phyloP scores from a whole-genome alignment of 2,797 vertebrate species.

The Tachyglossus aculeatus region DNA sequence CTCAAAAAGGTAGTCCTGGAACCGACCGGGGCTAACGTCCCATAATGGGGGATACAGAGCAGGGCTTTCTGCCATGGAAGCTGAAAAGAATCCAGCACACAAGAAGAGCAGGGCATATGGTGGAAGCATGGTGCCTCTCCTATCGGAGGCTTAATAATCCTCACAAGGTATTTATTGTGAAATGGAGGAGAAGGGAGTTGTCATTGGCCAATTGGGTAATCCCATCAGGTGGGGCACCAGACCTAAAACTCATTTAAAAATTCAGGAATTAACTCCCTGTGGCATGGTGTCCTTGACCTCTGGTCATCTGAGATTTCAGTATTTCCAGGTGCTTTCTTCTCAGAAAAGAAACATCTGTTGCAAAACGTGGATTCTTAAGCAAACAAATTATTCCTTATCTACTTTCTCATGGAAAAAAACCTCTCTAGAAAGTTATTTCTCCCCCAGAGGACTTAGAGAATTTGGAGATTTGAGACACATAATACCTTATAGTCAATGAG shows the following conservation, averaged over 20 bases:
- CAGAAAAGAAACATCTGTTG: slow-evolving; percentile 38
- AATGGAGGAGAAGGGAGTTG: slow-evolving; percentile 9
- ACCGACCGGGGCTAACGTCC: slow-evolving; percentile 61
- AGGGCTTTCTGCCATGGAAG: neutral
- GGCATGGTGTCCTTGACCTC: slow-evolving; percentile 41
- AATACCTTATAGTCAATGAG: no score
- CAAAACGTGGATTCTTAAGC: slow-evolving; percentile 5
- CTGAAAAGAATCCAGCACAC: neutral
- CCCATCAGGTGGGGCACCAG: no score
- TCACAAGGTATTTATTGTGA: slow-evolving; percentile 45
- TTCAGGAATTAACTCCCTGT: no score
- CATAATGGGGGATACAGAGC: slow-evolving; percentile 75
- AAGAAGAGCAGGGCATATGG: slow-evolving; percentile 1
- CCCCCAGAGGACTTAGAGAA: no score
- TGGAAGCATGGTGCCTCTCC: neutral
- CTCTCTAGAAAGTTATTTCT: no score
- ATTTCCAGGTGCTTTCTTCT: slow-evolving; percentile 46
- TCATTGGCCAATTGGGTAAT: no score
- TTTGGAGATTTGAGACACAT: no score
- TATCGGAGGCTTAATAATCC: neutral
- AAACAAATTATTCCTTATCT: slow-evolving; percentile 19
- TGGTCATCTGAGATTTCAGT: neutral
- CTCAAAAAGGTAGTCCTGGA: slow-evolving; percentile 64
- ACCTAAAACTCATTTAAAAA: no score
- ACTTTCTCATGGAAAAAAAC: no score